phyloP scores from a whole-genome alignment of 1,140 invertebrate genomes.

The Dufourea novaeangliae region DNA sequence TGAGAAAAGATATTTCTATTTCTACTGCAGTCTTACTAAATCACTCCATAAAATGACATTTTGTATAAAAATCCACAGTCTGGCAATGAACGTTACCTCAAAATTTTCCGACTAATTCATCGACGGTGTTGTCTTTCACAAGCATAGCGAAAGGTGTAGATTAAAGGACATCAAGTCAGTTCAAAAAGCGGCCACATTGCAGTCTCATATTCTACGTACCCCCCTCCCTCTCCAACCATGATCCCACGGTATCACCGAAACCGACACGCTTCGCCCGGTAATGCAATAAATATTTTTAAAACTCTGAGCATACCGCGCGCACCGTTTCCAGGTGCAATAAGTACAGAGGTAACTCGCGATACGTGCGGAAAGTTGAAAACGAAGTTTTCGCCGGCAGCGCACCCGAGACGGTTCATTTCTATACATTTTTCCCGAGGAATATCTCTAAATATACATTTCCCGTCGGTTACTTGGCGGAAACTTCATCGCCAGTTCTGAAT shows the following conservation, averaged over 20 bases:
- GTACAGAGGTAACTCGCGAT: conserved; percentile 10
- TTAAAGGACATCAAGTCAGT: neutral
- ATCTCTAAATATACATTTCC: conserved; percentile 29
- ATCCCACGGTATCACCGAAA: neutral
- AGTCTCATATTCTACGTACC: neutral
- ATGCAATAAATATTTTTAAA: conserved; percentile 38
- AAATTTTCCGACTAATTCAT: too few species aligned
- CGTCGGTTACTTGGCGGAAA: conserved; percentile 17
- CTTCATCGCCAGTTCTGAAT: conserved; percentile 37
- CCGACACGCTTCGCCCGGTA: neutral
- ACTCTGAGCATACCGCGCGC: neutral
- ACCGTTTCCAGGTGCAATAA: conserved; percentile 25
- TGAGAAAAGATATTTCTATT: too few species aligned
- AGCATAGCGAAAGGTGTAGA: neutral
- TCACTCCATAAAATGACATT: too few species aligned
- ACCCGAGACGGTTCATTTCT: conserved; percentile 9
- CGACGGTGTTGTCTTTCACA: too few species aligned
- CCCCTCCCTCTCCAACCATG: too few species aligned
- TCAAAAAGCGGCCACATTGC: neutral
- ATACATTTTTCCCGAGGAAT: conserved; percentile 10
- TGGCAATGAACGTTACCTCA: too few species aligned
- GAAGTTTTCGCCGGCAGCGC: conserved; percentile 5
- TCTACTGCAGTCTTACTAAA: too few species aligned
- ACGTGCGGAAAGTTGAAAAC: conserved; percentile 34
- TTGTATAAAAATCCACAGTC: too few species aligned